Percentiles rank a stretch among this genome's conserved stretches.
phyloP scores from a whole-genome alignment of 2,113 vertebrate species.

The Spermophilus dauricus region DNA sequence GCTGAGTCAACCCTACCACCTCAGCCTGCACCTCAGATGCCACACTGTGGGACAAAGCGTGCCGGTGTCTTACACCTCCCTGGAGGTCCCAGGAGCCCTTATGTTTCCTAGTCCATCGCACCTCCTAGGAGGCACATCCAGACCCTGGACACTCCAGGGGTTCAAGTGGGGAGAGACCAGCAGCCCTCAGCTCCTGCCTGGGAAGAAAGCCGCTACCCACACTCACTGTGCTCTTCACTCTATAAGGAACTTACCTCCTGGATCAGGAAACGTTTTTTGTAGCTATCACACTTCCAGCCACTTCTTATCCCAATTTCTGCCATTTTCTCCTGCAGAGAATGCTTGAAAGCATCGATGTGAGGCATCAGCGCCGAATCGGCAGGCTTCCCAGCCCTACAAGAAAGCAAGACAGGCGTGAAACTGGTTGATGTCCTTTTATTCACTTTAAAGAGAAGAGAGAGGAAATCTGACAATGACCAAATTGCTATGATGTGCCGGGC shows the following conservation, averaged over 20 bases:
- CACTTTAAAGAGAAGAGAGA: background rate
- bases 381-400: slow-evolving; percentile 40
- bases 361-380: background rate
- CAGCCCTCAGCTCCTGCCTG: background rate
- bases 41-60: background rate
- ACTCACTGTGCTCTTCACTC: background rate
- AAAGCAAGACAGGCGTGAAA: background rate
- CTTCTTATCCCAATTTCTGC: background rate
- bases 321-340: slow-evolving; percentile 69
- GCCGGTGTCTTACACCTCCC: accelerated
- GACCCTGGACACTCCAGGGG: background rate
- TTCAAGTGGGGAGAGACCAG: background rate
- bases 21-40: background rate
- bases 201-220: background rate
- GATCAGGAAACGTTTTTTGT: slow-evolving; percentile 70
- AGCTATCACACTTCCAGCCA: slow-evolving; percentile 27
- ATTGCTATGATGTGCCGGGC: background rate
- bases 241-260: slow-evolving; percentile 71
- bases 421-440: background rate
- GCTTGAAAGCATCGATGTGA: slow-evolving; percentile 72
- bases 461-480: background rate
- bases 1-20: background rate
- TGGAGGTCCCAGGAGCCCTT: background rate
- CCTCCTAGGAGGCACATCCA: background rate
- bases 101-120: too few species aligned